Evolutionary conservation across 2,888 invertebrate species (phyloP), one percentile per base, ranked within the genome.

Genomic region (Ecliptopera silaceata): DNA sequence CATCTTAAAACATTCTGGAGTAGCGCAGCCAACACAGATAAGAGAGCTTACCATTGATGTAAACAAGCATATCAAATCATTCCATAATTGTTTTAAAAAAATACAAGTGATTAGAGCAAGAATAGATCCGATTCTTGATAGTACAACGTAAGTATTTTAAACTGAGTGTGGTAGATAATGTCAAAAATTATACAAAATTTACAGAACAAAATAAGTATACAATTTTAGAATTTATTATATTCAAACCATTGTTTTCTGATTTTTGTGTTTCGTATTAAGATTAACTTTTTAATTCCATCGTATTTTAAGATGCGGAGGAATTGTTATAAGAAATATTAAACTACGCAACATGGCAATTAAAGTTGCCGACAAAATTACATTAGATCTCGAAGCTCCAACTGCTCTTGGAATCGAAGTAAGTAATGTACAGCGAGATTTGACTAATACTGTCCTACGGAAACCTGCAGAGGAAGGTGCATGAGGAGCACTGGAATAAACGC

Each of bases 21-120:
- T 95, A 0, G 84, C 93, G 38, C 82, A 95, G 12, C 95, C 96
- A 1, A 94, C 93, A 0, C 59, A 51, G 12, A 70, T 80, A 20
- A 60, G 65, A 13, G 63, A 47, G 22, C 42, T 79, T 5, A 26
- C n/a, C 1, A 75, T 79, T 3, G 47, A 77, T 20, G 43, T 71
- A 0, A 44, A 64, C 2, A 52, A 69, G 18, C 81, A 83, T 13
- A 10, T 11, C 5, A 44, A 52, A 4, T 44, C 42, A 46, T 31
- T 6, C 53, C 8, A 36, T 1, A 50, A 57, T 4, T 36, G 56
- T 29, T 20, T 38, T 2, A 10, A 56, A 31, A 43, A 46, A 4
- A 10, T 13, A 0, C 60, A 67, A 12, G 65, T 65, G 5, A 52
- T 61, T 29, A 38, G 31, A 11, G 11, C 66, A 1, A 38, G 78